Evolutionary conservation across 2,797 vertebrate genomes (phyloP).

Genomic region (Urosaurus nigricauda): DNA sequence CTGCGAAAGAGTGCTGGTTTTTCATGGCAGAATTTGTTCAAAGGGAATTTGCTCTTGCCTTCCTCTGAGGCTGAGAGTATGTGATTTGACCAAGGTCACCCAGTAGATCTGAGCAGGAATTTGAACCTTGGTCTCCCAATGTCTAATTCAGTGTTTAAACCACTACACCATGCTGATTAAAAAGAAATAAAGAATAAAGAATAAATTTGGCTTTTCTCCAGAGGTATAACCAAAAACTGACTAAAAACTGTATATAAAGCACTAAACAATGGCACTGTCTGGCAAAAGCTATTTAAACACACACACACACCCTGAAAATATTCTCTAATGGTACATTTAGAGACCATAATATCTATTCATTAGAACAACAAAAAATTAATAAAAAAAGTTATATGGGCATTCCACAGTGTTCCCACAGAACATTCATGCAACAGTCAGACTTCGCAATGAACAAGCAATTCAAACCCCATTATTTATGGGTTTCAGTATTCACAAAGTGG

Average conservation of each 20-base stretch:
- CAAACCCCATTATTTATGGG: conserved; percentile 76
- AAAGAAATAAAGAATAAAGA: conserved; percentile 73
- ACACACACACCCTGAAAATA: conserved; percentile 67
- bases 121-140: too few relatives aligned
- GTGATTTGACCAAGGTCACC: too few relatives aligned
- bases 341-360: conserved; percentile 73
- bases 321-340: conserved; percentile 70
- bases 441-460: conserved; percentile 74
- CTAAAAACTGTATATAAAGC: conserved; percentile 70
- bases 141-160: too few relatives aligned
- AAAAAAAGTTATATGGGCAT: conserved; percentile 69
- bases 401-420: conserved; percentile 73
- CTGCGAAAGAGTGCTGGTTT: too few relatives aligned
- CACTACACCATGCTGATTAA: not conserved
- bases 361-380: conserved; percentile 74
- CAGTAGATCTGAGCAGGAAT: too few relatives aligned
- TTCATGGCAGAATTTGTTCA: too few relatives aligned
- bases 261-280: conserved; percentile 70
- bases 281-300: conserved; percentile 68
- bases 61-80: too few relatives aligned
- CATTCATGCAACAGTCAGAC: conserved; percentile 65
- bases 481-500: conserved; percentile 72
- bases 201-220: conserved; percentile 73
- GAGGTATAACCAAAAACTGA: conserved; percentile 64
- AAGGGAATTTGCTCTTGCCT: too few relatives aligned